Evolutionary conservation across 2,797 vertebrate genomes (phyloP), one percentile per base, ranked within the genome.

Genomic region (Paguma larvata): DNA sequence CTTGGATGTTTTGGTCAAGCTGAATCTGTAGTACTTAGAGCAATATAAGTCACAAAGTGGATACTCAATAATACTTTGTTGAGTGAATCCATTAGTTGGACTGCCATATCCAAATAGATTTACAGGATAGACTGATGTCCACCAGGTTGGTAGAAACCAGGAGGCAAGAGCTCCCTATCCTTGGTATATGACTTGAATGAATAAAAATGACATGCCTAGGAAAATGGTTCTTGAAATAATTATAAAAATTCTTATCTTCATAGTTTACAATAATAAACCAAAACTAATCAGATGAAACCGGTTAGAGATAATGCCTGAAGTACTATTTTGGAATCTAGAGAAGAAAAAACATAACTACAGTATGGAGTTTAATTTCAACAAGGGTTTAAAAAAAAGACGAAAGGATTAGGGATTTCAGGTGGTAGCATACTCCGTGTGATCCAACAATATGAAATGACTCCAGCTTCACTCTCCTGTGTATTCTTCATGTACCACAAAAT

Each of bases 11-110:
- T 83, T 87, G 18, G 83, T 87, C 44, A 87, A 48, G 8, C 25
- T 44, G 25, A 84, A 44, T 85, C 12, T 84, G 38, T 23, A 70
- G 46, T 77, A 44, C 13, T 67, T 48, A 44, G 30, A 91, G 4
- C 5, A 46, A n/a, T 65, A 10, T 4, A n/a, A 56, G 1, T 77
- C 14, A 48, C 34, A 14, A 38, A 89, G 30, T 59, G 53, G n/a
- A 15, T 65, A 75, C 30, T 88, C 14, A 92, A 21, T 21, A 91
- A 56, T 86, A 38, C 77, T 89, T 96, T 95, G n/a, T 85, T 89
- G 48, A 88, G 46, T 77, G 14, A 95, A 75, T 80, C 16, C 0
- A n/a, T 77, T 80, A 63, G 63, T 80, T 80, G 59, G 86, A 19
- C 59, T 84, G 10, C 11, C 19, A 0, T 87, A 79, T 83, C 7